Percentiles rank a stretch among this genome's conserved stretches.
These are phyloP conservation scores for Okapia johnstoni DNA, from an alignment of 2,113 vertebrate species.

Conservation along the genomic window DNA sequence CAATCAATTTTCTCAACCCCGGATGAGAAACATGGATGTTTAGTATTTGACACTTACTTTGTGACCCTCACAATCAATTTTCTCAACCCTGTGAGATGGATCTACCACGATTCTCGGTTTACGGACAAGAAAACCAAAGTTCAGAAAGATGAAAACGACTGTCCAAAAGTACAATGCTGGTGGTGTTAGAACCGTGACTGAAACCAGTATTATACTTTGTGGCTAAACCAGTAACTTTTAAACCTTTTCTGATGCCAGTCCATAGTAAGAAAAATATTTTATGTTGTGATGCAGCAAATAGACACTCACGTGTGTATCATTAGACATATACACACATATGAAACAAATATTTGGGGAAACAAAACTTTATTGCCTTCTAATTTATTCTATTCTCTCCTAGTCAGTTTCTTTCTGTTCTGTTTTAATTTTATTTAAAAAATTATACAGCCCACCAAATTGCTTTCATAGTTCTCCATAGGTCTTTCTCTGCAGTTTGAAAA, in stretches of 20 bases:
- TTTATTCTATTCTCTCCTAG: not conserved
- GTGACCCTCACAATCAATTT: not conserved
- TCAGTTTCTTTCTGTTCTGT: not conserved
- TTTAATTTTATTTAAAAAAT: not conserved
- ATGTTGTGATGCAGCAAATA: not conserved
- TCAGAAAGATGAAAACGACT: not conserved
- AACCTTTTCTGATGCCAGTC: not conserved
- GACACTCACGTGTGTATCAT: fast-evolving
- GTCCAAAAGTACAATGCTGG: not conserved
- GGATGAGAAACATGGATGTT: not conserved
- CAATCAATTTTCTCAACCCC: not conserved
- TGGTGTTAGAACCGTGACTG: not conserved
- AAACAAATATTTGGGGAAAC: not conserved
- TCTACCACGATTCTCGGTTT: not conserved
- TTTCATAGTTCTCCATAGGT: not conserved
- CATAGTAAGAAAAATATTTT: not conserved
- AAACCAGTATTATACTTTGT: not conserved
- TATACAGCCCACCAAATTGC: not conserved
- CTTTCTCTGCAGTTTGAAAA: not conserved
- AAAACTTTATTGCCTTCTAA: not conserved
- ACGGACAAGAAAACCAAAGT: not conserved
- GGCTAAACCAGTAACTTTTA: not conserved
- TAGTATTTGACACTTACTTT: not conserved
- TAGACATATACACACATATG: too few species aligned
- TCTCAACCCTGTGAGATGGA: not conserved